Evolutionary conservation across 1,140 invertebrate species (phyloP), one percentile per base, ranked within the genome.

Genomic region (Ptiloglossa arizonensis): DNA sequence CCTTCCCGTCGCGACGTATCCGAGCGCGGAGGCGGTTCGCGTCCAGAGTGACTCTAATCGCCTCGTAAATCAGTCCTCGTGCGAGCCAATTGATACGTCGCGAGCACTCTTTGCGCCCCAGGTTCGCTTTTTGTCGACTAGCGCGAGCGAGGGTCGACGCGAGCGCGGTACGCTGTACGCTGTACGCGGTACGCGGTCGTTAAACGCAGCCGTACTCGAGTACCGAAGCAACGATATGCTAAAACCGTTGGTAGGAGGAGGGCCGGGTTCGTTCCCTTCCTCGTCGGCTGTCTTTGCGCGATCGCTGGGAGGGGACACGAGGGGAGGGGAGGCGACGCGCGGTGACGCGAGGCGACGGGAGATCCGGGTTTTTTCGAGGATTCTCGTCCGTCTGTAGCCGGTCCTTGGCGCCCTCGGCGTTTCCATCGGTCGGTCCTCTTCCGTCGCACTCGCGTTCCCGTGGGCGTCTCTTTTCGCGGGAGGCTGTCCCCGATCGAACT

Each of bases 61-160:
- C 69, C 64, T 71, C 64, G 86, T 90, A 90, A 90, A 90, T 90
- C 89, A 90, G 87, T 81, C 63, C 85, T 83, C 85, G 41, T 85
- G 86, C 75, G 85, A 88, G 88, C 89, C 89, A 89, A 90, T 90
- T 89, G 89, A 90, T 88, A 90, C 87, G 89, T 90, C 89, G 87
- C 89, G 80, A 90, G 82, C 88, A 90, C 88, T 90, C 88, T 87
- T 89, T 87, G 86, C 86, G 83, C 62, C 67, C 74, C 60, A 50
- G 64, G 69, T 44, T 56, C 81, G 75, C 73, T 87, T 86, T 86
- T 87, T 82, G 86, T 77, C 57, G 67, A 24, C n/a, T 57, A 72
- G 60, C n/a, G 52, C 67, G 80, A 56, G 68, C 22, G 70, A 81
- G 76, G 66, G 57, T 9, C 11, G 11, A 41, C 8, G 67, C 17